These are phyloP conservation scores for Mamestra configurata DNA, from an alignment of 1,140 invertebrate genomes.

Conservation along the genomic window DNA sequence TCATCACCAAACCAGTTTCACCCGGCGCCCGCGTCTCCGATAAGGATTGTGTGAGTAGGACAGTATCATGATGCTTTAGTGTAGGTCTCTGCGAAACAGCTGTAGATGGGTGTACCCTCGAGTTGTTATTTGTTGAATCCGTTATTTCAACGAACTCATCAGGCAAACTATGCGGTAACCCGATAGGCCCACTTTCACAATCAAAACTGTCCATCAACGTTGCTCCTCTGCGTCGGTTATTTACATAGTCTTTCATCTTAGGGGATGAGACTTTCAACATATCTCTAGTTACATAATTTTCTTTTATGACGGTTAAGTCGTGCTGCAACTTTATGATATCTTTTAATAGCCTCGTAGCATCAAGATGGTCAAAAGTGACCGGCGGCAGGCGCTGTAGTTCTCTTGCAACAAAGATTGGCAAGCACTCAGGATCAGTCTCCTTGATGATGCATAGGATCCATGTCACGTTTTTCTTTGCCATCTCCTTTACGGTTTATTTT, in stretches of 20 bases:
- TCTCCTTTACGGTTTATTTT: neutral
- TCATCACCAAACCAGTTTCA: neutral
- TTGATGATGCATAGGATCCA: neutral
- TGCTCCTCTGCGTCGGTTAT: neutral
- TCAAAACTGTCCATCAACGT: neutral
- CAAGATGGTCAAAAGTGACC: too few species aligned
- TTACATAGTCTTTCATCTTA: neutral
- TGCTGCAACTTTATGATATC: neutral
- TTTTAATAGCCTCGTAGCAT: too few species aligned
- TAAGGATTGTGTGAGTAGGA: neutral
- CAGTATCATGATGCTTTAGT: too few species aligned
- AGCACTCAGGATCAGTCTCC: neutral
- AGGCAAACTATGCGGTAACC: neutral
- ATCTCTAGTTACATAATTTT: neutral
- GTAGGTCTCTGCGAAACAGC: too few species aligned
- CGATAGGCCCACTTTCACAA: conserved; percentile 8
- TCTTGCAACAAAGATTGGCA: neutral
- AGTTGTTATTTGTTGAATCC: neutral
- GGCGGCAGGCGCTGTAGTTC: too few species aligned
- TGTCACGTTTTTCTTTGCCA: neutral
- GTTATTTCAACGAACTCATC: neutral
- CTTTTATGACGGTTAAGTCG: neutral
- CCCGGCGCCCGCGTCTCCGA: neutral
- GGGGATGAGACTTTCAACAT: neutral
- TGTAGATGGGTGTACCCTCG: neutral